phyloP scores from a whole-genome alignment of 2,888 invertebrate genomes.

The Pharmacophagus antenor region DNA sequence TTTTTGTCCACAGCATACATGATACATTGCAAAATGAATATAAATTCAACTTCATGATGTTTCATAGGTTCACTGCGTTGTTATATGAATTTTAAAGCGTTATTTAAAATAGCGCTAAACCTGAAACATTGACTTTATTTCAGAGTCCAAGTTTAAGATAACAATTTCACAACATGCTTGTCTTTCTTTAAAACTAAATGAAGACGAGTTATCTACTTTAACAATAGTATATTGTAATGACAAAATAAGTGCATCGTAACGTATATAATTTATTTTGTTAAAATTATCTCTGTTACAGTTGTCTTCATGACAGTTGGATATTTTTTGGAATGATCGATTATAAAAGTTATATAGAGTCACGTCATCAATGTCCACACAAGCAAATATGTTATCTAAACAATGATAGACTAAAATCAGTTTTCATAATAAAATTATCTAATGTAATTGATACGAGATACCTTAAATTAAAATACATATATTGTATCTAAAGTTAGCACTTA shows the following conservation, averaged over 20 bases:
- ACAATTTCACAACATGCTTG: not conserved
- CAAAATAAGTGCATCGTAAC: not conserved
- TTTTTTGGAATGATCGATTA: not conserved
- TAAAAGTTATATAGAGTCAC: not conserved
- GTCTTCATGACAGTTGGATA: too few relatives aligned
- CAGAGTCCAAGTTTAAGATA: conserved; percentile 24
- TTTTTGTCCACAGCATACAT: too few relatives aligned
- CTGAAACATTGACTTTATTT: conserved; percentile 58
- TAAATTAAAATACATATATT: not conserved
- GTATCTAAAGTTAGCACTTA: not conserved
- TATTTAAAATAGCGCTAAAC: conserved; percentile 52
- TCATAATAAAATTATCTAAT: not conserved
- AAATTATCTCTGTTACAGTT: not conserved
- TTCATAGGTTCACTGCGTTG: too few relatives aligned
- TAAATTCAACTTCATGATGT: too few relatives aligned
- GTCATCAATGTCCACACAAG: not conserved
- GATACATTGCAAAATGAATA: too few relatives aligned
- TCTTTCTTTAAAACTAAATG: not conserved
- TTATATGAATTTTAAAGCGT: conserved; percentile 40
- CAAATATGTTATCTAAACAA: not conserved
- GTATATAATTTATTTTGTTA: not conserved
- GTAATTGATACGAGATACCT: not conserved
- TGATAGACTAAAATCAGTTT: not conserved
- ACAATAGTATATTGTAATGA: not conserved
- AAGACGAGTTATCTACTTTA: not conserved